Base-by-base conservation (phyloP, 1,140 invertebrate species). In the Drosophila setifemur region DNA sequence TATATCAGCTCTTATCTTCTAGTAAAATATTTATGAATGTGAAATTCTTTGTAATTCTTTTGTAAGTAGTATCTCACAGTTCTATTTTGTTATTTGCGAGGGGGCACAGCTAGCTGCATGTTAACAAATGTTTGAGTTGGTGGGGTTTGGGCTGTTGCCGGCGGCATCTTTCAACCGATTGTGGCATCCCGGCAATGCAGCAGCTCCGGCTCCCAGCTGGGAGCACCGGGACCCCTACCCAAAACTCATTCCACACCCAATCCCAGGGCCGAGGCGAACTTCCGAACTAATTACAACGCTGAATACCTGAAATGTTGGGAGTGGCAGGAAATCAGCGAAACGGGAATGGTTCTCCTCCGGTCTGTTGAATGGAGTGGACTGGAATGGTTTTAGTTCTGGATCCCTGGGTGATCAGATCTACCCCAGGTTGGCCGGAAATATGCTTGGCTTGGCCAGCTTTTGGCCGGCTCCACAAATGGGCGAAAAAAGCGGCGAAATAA, bases 131-230 rank as follows among this genome's bases (percentile, higher is more conserved):
- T n/a, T n/a, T n/a, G n/a, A n/a, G n/a, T n/a, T n/a, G n/a, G 35
- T 25, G 54, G 28, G 72, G 40, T 45, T 53, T 42, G 67, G 39
- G 50, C 49, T 40, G 49, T 39, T 55, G 45, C 49, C 31, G 75
- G 81, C 81, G 81, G 81, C 81, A 73, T 81, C 81, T 86, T 86
- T 86, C 81, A 86, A 87, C 67, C 76, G 60, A 39, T 52, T 49
- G 42, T 39, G 81, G 81, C 81, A 86, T 86, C 72, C 72, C 57
- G 53, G 40, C 58, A 76, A 86, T 86, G 82, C 63, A 42, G 48
- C 49, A 70, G 69, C 49, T 40, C 43, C 45, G 33, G 52, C 54
- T 60, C 73, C 37, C 31, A 76, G 67, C 52, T 58, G 35, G 12
- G 23, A 12, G 12, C 14, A 73, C 49, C 49, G 43, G 31, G 5